phyloP scores from a whole-genome alignment of 2,888 invertebrate genomes.

The Linnaemya tessellans region DNA sequence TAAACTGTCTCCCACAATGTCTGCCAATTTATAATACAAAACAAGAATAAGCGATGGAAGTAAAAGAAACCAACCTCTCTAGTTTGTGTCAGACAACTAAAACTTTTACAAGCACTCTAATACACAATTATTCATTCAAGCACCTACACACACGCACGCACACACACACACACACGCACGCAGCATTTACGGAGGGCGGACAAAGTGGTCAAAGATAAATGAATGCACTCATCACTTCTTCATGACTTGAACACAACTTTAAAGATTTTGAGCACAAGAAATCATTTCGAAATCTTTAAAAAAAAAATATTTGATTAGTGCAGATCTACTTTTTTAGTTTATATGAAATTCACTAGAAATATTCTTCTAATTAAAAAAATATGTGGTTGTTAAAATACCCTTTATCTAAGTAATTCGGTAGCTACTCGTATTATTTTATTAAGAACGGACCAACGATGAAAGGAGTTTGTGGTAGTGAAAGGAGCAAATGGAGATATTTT shows the following conservation, averaged over 20 bases:
- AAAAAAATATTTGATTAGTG: too few relatives aligned
- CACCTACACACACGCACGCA: slow-evolving; percentile 3
- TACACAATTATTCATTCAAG: slow-evolving; percentile 7
- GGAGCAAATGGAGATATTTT: neutral
- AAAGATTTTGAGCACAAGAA: too few relatives aligned
- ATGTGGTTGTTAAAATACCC: too few relatives aligned
- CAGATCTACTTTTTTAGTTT: too few relatives aligned
- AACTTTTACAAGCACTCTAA: slow-evolving; percentile 17
- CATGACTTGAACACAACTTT: neutral
- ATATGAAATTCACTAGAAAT: too few relatives aligned
- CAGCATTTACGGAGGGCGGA: neutral
- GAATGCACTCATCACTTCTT: neutral
- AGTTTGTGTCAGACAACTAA: slow-evolving; percentile 37
- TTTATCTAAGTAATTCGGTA: too few relatives aligned
- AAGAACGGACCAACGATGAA: slow-evolving; percentile 3
- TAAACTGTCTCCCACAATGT: slow-evolving; percentile 65
- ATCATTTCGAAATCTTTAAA: too few relatives aligned
- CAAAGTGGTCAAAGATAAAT: neutral
- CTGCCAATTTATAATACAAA: slow-evolving; percentile 59
- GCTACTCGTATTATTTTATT: too few relatives aligned
- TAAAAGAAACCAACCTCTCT: slow-evolving; percentile 21
- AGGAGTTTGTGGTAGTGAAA: neutral
- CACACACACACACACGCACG: slow-evolving; percentile 1
- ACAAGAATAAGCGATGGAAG: neutral
- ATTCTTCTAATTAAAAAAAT: too few relatives aligned